Evolutionary conservation across 2,888 invertebrate genomes (phyloP), one percentile per base, ranked within the genome.

Genomic region (Pristionchus fissidentatus): DNA sequence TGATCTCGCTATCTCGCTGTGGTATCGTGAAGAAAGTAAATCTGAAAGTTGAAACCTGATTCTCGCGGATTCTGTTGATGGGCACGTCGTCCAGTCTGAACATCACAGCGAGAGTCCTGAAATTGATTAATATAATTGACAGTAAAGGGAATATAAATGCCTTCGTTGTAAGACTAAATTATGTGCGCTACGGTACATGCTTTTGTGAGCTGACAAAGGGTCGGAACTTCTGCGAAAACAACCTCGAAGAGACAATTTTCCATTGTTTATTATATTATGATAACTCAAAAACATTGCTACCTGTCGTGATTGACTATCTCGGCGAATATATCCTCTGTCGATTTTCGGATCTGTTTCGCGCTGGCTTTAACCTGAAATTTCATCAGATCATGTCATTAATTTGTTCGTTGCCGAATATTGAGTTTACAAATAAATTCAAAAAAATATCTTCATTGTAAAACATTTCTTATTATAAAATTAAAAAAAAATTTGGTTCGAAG

Each of bases 301-400:
- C 87, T 85, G 78, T 89, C 89, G 7, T 84, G 87, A 66, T 86
- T 85, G 43, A 89, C 80, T 84, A 88, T 86, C 32, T 86, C 85
- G 82, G 83, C 85, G 70, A 89, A 89, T 49, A 89, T 88, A 62
- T 89, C 88, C 57, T 86, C 85, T 13, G 87, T 85, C 70, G 87
- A 85, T 55, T 87, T 85, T n/a, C 84, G 55, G 5, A 88, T 60
- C 83, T 88, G 88, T 57, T 88, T 87, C 77, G 86, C 85, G 1
- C 87, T 84, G 60, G 87, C 87, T 82, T 88, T 88, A 62, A 87
- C 80, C 80, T 80, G 77, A 35, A 52, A n/a, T 35, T 22, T 7
- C 32, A 49, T 29, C 15, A 41, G 38, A 55, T n/a, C 60, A n/a
- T 26, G 19, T 60, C n/a, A 8, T n/a, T 70, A 70, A 10, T 70